These are phyloP conservation scores for Athene cunicularia DNA, from an alignment of 2,113 vertebrate genomes.

Conservation along the genomic window DNA sequence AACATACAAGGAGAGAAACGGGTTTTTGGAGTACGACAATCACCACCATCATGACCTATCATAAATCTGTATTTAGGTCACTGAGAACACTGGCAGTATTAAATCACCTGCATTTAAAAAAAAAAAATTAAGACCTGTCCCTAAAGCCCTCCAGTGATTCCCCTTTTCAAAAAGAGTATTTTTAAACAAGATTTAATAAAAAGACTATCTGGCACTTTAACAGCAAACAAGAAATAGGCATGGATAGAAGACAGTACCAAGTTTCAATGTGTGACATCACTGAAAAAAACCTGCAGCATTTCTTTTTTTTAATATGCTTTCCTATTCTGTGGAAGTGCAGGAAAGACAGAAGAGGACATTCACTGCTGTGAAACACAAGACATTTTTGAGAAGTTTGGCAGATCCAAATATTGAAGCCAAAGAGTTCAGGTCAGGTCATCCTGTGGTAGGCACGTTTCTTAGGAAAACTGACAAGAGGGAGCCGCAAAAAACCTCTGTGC, in stretches of 20 bases:
- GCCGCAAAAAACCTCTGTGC: not conserved
- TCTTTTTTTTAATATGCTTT: not conserved
- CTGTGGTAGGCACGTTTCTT: not conserved
- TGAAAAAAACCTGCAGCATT: not conserved
- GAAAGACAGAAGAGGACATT: not conserved
- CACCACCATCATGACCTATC: not conserved
- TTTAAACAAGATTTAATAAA: not conserved
- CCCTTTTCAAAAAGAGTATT: not conserved
- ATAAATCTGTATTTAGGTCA: not conserved
- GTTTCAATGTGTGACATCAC: not conserved
- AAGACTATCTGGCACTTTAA: not conserved
- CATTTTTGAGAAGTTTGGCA: not conserved
- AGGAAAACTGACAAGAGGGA: not conserved
- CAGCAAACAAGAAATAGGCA: not conserved
- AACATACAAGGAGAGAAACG: not conserved
- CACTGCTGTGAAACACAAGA: not conserved
- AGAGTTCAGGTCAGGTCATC: not conserved
- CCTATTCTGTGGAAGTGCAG: not conserved
- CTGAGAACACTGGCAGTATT: not conserved
- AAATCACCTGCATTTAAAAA: not conserved
- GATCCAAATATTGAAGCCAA: not conserved
- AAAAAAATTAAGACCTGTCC: not conserved
- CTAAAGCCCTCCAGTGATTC: not conserved
- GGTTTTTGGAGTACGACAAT: not conserved
- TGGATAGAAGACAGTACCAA: not conserved